Percentiles rank a stretch among this genome's conserved stretches.
These are phyloP conservation scores for Neogale vison DNA, from an alignment of 2,113 vertebrate genomes.

Conservation along the genomic window DNA sequence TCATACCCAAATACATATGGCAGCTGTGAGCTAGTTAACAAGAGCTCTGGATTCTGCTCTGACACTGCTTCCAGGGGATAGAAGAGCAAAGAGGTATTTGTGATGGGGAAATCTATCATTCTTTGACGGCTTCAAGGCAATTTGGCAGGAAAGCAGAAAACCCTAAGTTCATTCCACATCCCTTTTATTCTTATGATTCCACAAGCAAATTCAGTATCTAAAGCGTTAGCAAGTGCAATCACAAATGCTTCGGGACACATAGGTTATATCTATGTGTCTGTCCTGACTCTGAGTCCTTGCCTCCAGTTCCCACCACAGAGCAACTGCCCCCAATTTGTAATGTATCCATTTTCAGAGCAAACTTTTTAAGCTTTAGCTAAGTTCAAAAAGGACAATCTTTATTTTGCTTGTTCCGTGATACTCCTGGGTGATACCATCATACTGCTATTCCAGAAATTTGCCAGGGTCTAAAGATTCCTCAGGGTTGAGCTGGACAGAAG, in stretches of 20 bases:
- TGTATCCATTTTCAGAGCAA: slow-evolving; percentile 36
- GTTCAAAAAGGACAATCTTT: not conserved
- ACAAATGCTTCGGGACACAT: not conserved
- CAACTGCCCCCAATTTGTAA: not conserved
- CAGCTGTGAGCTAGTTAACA: not conserved
- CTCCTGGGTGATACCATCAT: not conserved
- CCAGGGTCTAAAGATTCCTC: not conserved
- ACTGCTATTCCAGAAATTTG: slow-evolving; percentile 43
- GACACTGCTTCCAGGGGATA: not conserved
- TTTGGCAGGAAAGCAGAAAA: not conserved
- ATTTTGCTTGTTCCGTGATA: slow-evolving; percentile 8
- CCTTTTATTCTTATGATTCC: not conserved
- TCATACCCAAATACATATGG: not conserved
- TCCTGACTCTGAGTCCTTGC: not conserved
- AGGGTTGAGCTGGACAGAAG: not conserved
- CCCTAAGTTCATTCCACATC: not conserved
- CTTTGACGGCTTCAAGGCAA: not conserved
- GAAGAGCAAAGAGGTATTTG: not conserved
- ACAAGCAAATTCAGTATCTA: not conserved
- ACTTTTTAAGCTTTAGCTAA: not conserved
- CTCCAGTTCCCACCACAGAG: not conserved
- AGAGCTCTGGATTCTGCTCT: not conserved
- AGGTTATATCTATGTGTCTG: not conserved
- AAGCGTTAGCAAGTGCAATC: not conserved
- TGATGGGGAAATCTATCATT: not conserved